Evolutionary conservation across 1,140 invertebrate genomes (phyloP), one percentile per base, ranked within the genome.

Genomic region (Coboldia fuscipes): DNA sequence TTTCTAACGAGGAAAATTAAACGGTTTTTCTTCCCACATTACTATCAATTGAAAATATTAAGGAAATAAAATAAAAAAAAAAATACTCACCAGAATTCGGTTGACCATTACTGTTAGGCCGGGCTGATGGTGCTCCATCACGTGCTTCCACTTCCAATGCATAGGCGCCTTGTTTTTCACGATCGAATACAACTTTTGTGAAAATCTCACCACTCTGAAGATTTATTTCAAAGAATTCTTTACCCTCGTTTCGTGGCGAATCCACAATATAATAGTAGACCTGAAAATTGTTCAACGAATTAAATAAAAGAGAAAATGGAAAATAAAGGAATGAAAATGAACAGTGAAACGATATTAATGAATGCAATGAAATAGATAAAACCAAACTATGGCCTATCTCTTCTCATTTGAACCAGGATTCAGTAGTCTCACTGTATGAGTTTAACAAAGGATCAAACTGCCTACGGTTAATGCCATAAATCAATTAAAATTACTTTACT

Each of bases 171-270:
- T 92, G 84, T 63, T 89, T 89, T 56, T 90, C 84, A 40, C 89
- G 75, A 63, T 90, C 81, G 63, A 96, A 93, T 39, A 89, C 76
- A 30, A 84, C 65, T 56, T 88, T 89, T 3, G 88, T 93, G 57
- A 82, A 90, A 42, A 96, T 79, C 58, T 92, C 85, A 1, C 89
- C 89, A 10, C 83, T 84, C 50, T 90, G 78, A 49, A 75, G 66
- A 60, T 92, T 88, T 53, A 94, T 92, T 58, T 88, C 81, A 58
- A 93, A 94, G 60, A 79, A 90, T 54, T 88, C 80, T 54, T 88
- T 88, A 35, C 85, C 85, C 51, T 88, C 83, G 57, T 89, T 90
- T 37, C 78, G 70, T 13, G 70, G 71, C 24, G 80, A 90, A 46
- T 88, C 75, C 28, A 88, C 85, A 35, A 94, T 80, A 50, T 81